Base-by-base conservation (phyloP, 1,140 invertebrate species). In the Drosophila rhopaloa region DNA sequence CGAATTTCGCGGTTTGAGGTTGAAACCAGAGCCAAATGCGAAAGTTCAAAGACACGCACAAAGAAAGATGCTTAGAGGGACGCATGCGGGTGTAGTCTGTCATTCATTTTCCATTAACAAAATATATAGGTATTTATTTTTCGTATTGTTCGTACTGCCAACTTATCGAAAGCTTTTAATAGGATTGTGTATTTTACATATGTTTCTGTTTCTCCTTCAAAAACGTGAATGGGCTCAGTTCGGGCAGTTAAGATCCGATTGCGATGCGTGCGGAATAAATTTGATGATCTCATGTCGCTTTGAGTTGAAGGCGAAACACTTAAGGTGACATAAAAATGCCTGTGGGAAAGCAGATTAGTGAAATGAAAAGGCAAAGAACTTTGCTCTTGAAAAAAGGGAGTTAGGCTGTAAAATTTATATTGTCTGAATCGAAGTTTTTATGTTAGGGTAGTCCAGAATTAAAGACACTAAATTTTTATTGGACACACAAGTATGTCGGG, bases 141-240 rank as follows among this genome's bases (percentile, higher is more conserved):
- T 58, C 65, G 53, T 37, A 32, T 55, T 66, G 65, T 61, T 44
- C 48, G 35, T 35, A 72, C 38, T 59, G 32, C 47, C 41, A 60
- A 67, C 51, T 57, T 67, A 53, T 71, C 35, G 65, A 80, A 88
- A 88, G 84, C 85, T 80, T 46, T 90, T 89, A 89, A 89, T 89
- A 84, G 84, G 85, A 89, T 89, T 89, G 79, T 68, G 29, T 54
- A 81, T 79, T 89, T 90, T 81, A 90, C 80, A 90, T 90, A 75
- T 81, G 80, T 81, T 70, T 76, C 79, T 16, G 16, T 70, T 72
- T 46, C 14, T n/a, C 16, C n/a, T 2, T 19, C 41, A 16, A 48
- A 60, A 71, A 62, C 78, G 70, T 85, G 63, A 66, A 75, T 50
- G 51, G 59, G 51, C 60, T 75, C 58, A 71, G 50, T 35, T 46